Conservation (phyloP, 92 coral and sea anemone genomes). For the Siderastrea siderea region DNA sequence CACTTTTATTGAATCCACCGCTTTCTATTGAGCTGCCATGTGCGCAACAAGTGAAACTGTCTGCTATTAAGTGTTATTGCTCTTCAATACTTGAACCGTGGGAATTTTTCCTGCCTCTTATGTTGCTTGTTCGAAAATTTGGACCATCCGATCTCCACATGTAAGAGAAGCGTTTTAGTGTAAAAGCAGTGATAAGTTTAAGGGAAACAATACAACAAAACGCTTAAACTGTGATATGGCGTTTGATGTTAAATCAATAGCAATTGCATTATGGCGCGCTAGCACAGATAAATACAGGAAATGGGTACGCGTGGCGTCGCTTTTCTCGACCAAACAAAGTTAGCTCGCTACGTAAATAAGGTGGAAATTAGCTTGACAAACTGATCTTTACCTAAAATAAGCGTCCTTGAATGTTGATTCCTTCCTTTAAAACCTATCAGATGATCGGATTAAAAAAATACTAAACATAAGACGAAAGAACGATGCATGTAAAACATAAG, state of each 20-base stretch:
- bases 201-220: background rate
- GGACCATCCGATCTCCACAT: background rate
- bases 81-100: conserved; percentile 18
- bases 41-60: background rate
- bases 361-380: background rate
- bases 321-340: conserved; percentile 4
- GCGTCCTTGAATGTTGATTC: background rate
- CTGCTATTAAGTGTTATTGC: background rate
- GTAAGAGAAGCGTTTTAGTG: background rate
- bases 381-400: background rate
- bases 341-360: background rate
- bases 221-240: background rate
- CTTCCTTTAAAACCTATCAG: background rate
- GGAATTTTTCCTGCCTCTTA: conserved; percentile 3
- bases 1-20: background rate
- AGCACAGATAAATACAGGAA: background rate
- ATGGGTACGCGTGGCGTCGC: background rate
- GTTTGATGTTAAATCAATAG: background rate
- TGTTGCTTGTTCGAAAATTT: background rate
- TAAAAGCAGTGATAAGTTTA: background rate
- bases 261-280: too few relatives aligned
- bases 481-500: too few relatives aligned
- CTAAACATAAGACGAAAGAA: too few relatives aligned
- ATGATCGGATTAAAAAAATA: too few relatives aligned
- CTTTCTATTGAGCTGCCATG: conserved; percentile 4